phyloP scores from a whole-genome alignment of 2,113 vertebrate species.

The Microcebus lehilahytsara region DNA sequence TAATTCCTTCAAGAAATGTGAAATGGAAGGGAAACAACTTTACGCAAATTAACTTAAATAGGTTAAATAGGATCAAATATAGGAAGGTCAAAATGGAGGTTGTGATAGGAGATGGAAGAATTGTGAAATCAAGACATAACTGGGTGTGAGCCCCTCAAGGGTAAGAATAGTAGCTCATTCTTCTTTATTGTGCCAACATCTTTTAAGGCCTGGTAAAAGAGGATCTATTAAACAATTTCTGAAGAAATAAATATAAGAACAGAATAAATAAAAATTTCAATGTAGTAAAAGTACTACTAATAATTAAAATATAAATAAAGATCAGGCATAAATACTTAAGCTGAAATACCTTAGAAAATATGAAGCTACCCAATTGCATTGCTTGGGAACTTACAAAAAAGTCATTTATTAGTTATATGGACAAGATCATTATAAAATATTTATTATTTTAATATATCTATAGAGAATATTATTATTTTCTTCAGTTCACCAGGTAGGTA shows the following conservation, averaged over 20 bases:
- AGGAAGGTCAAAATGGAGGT: background rate
- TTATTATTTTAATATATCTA: conserved; percentile 3
- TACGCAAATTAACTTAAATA: conserved; percentile 9
- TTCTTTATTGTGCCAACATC: background rate
- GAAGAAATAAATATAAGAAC: background rate
- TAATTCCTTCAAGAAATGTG: background rate
- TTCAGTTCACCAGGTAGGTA: background rate
- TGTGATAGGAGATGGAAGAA: background rate
- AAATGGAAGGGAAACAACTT: background rate
- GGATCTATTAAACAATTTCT: background rate
- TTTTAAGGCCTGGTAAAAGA: background rate
- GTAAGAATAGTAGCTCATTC: background rate
- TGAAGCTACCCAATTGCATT: background rate
- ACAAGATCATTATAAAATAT: background rate
- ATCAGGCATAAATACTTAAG: background rate
- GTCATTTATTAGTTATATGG: background rate
- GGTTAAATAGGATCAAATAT: background rate
- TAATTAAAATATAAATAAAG: background rate
- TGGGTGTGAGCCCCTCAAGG: background rate
- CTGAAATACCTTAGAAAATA: background rate
- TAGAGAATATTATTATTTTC: conserved; percentile 19
- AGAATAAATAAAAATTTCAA: background rate
- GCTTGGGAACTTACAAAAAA: background rate
- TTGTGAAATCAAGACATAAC: background rate
- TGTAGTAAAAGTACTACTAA: background rate